Evolutionary conservation across 2,113 vertebrate genomes (phyloP).

Genomic region (Larimichthys polyactis): DNA sequence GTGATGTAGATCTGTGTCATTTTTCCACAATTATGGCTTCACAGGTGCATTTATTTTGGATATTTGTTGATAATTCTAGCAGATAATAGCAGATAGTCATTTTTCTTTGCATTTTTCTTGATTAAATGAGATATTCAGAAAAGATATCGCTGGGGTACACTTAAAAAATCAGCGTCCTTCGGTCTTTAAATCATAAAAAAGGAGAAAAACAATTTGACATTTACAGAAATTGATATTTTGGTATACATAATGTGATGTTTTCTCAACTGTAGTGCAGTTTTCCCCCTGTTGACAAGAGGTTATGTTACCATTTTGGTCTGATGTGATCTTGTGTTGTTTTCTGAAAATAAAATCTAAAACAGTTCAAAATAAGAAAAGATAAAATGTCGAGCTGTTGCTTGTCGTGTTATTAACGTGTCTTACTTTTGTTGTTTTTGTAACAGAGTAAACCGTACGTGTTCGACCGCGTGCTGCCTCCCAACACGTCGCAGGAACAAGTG

Average conservation of each 20-base stretch:
- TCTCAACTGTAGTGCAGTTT: not conserved
- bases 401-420: conserved; percentile 10
- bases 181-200: not conserved
- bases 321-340: no score
- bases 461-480: conserved; percentile 91
- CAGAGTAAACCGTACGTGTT: conserved; percentile 94
- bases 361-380: not conserved
- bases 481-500: conserved; percentile 91
- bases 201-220: no score
- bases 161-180: not conserved
- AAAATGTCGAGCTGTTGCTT: not conserved
- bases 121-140: not conserved
- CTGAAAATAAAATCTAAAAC: not conserved
- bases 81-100: not conserved
- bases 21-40: no score
- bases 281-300: not conserved
- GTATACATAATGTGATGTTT: not conserved
- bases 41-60: not conserved
- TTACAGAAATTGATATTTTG: no score
- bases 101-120: not conserved
- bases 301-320: not conserved
- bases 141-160: not conserved
- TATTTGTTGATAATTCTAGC: not conserved
- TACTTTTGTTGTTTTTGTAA: conserved; percentile 52
- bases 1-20: no score